These are phyloP conservation scores for Sebastes aleutianus DNA, from an alignment of 2,797 vertebrate species.

Conservation along the genomic window DNA sequence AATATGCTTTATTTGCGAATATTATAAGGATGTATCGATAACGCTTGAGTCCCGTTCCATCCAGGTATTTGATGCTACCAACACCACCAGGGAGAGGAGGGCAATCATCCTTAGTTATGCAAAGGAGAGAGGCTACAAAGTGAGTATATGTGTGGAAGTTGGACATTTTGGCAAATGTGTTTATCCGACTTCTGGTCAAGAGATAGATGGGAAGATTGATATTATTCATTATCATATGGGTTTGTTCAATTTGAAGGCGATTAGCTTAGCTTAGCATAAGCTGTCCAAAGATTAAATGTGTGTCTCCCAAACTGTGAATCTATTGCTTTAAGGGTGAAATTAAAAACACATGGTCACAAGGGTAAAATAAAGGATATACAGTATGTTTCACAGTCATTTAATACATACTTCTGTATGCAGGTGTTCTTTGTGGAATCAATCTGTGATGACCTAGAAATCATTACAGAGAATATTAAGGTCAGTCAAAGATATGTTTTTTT, in stretches of 20 bases:
- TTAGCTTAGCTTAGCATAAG: not conserved
- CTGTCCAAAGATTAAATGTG: not conserved
- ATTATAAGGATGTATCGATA: not conserved
- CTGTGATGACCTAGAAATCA: constrained; percentile 82
- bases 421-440: constrained; percentile 85
- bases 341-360: not conserved
- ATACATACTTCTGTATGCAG: constrained; percentile 50
- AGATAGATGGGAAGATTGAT: not conserved
- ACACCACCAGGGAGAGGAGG: constrained; percentile 90
- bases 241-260: not conserved
- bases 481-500: not conserved
- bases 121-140: constrained; percentile 91
- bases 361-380: not conserved
- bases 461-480: constrained; percentile 81
- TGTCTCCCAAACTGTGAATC: not conserved
- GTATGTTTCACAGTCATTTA: not conserved
- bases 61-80: constrained; percentile 94
- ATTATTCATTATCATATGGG: not conserved
- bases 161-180: not conserved
- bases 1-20: not conserved
- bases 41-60: not conserved
- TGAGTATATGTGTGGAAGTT: constrained; percentile 39
- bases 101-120: constrained; percentile 84
- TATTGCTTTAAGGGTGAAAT: not conserved
- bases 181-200: not conserved